Base-by-base conservation (phyloP, 2,113 vertebrate genomes). In the Neolamprologus tretocephalus region DNA sequence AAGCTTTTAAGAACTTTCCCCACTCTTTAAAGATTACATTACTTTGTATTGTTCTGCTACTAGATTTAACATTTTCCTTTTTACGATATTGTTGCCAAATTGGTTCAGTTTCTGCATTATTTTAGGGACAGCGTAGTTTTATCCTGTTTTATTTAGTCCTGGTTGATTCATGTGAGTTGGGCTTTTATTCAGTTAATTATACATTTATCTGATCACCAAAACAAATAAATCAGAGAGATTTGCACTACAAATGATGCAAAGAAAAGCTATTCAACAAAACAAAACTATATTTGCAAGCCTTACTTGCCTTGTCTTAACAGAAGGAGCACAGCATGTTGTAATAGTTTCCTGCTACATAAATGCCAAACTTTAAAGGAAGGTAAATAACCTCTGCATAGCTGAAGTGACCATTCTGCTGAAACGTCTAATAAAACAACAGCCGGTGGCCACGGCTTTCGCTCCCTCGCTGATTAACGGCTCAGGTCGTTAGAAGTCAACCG, bases 401-500 rank as follows among this genome's bases (percentile, higher is more conserved):
- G 49, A 81, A 84, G 73, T 4, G n/a, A 88, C 82, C 37, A 16
- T 8, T 68, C 73, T 54, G 51, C 7, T 21, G 86, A 81, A 89
- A 88, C 53, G 35, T 87, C 17, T 83, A 84, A 85, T 90, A 61
- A 91, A 92, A 55, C 47, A 78, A 47, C 81, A 57, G 87, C 61
- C 58, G 13, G n/a, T 31, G 85, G 81, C 51, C 26, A 8, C 6
- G 2, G 26, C 80, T 90, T 68, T 11, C 37, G 5, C 71, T 63
- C 47, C 5, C 49, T 75, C 49, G 23, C 54, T 92, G 81, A 91
- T 92, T 92, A 93, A 88, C 86, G 6, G 14, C 86, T 89, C 66
- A 9, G 89, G 49, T 81, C 35, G 40, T 85, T 6, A 58, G 84
- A 63, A 79, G 89, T 88, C 61, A 45, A 81, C 85, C 19, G 10